phyloP scores from a whole-genome alignment of 2,888 invertebrate species.

The Erynnis tages region DNA sequence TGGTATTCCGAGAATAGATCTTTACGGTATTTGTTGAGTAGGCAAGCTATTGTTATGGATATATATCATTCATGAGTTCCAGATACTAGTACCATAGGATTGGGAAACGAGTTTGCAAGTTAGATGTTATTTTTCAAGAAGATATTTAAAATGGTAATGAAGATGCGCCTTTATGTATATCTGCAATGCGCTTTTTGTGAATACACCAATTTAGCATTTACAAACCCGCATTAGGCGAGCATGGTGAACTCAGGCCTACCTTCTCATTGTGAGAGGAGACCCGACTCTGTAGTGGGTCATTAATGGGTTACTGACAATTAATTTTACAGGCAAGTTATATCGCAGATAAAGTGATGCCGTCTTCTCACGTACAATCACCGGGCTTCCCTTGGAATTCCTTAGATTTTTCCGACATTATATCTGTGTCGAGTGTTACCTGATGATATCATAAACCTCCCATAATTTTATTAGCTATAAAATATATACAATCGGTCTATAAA shows the following conservation, averaged over 20 bases:
- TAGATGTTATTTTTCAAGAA: too few relatives aligned
- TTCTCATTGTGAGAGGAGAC: too few relatives aligned
- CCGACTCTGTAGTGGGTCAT: too few relatives aligned
- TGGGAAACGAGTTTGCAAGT: too few relatives aligned
- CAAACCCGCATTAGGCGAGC: too few relatives aligned
- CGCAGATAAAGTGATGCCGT: background rate
- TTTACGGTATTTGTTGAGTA: background rate
- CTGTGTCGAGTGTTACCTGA: slow-evolving; percentile 14
- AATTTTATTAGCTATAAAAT: slow-evolving; percentile 27
- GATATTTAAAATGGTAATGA: too few relatives aligned
- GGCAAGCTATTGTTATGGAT: background rate
- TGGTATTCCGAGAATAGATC: background rate
- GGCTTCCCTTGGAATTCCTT: background rate
- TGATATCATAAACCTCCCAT: slow-evolving; percentile 25
- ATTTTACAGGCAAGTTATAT: too few relatives aligned
- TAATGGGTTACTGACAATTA: too few relatives aligned
- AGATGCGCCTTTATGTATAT: too few relatives aligned
- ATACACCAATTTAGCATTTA: too few relatives aligned
- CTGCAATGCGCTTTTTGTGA: too few relatives aligned
- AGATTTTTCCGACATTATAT: background rate
- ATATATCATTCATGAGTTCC: background rate
- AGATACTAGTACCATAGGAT: background rate
- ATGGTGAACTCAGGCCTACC: too few relatives aligned
- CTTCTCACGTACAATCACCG: background rate
- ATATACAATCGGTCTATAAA: slow-evolving; percentile 26